These are phyloP conservation scores for Peromyscus nudipes DNA, from an alignment of 2,797 vertebrate genomes.

Conservation along the genomic window DNA sequence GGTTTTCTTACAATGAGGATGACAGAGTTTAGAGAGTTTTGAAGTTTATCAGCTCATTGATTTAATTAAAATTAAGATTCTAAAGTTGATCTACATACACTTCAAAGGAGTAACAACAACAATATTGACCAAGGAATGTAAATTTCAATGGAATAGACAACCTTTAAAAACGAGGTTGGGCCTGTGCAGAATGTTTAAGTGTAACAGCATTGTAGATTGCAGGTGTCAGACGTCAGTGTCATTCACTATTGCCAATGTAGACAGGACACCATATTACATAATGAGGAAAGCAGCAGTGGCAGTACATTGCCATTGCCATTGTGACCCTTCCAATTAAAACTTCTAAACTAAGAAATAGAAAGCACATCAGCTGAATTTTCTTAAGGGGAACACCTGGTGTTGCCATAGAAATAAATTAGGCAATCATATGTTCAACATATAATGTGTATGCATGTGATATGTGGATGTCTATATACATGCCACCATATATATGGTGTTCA, in stretches of 20 bases:
- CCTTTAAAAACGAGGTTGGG: conserved; percentile 8
- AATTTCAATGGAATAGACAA: conserved; percentile 28
- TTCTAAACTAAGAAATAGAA: background rate
- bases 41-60: conserved; percentile 1
- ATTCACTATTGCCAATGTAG: conserved; percentile 31
- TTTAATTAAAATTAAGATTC: conserved; percentile 63
- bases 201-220: background rate
- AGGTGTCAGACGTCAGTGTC: conserved; percentile 16
- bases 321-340: conserved; percentile 36
- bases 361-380: conserved; percentile 31
- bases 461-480: background rate
- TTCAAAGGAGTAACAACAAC: background rate
- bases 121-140: background rate
- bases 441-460: background rate
- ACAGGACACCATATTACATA: background rate
- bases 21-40: conserved; percentile 31
- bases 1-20: conserved; percentile 24
- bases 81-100: background rate
- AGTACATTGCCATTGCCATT: background rate
- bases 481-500: background rate
- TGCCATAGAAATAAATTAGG: background rate
- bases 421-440: background rate
- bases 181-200: background rate
- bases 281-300: background rate
- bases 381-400: background rate